Evolutionary conservation across 2,113 vertebrate genomes (phyloP).

Genomic region (Callospermophilus lateralis): DNA sequence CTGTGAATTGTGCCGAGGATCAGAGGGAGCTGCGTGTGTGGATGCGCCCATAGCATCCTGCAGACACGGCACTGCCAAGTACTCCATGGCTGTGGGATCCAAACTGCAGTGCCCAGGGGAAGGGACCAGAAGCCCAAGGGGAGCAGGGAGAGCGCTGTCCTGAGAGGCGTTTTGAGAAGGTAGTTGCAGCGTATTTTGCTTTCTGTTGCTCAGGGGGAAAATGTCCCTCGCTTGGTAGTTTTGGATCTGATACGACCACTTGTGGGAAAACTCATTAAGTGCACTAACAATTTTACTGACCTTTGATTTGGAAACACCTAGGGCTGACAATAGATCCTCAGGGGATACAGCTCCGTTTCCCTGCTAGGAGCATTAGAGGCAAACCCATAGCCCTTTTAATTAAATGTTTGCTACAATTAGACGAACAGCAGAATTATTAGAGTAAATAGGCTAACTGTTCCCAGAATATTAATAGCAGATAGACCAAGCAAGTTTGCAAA

Average conservation of each 20-base stretch:
- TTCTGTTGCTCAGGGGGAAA: background rate
- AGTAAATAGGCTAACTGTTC: slow-evolving; percentile 63
- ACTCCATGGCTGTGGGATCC: background rate
- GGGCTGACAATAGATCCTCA: background rate
- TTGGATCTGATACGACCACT: background rate
- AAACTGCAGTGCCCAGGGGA: background rate
- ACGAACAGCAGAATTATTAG: slow-evolving; percentile 67
- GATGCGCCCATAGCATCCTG: background rate
- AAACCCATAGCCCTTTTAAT: slow-evolving; percentile 67
- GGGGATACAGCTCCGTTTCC: background rate
- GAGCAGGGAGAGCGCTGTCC: background rate
- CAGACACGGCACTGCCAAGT: accelerated
- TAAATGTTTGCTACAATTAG: slow-evolving; percentile 71
- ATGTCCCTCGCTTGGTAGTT: background rate
- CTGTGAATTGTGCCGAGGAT: background rate
- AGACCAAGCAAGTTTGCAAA: slow-evolving; percentile 38
- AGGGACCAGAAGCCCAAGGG: background rate
- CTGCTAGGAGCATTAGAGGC: background rate
- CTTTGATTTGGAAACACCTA: slow-evolving; percentile 45
- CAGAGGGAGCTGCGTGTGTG: background rate
- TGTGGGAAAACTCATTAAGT: slow-evolving; percentile 67
- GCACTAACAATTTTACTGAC: slow-evolving; percentile 37
- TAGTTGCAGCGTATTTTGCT: background rate
- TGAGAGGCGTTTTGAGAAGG: background rate
- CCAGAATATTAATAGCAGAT: slow-evolving; percentile 58